Conservation (phyloP, 2,888 invertebrate species). For the Alloscopus bannaensis region DNA sequence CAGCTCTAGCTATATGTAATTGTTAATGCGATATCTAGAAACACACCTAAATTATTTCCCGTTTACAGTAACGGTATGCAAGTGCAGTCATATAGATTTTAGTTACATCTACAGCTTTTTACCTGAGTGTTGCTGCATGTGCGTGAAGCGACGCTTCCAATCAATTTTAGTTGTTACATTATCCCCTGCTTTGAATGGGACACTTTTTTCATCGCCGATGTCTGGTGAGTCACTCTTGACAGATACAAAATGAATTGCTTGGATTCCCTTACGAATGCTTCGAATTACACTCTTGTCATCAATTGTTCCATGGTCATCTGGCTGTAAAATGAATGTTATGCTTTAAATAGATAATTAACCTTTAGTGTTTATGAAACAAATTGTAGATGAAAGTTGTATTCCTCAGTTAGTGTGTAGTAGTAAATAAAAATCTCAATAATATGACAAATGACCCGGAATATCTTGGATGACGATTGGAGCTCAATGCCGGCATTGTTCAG, state of each 20-base stretch:
- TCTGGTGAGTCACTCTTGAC: conserved; percentile 68
- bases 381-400: neutral
- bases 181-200: conserved; percentile 80
- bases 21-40: neutral
- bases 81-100: neutral
- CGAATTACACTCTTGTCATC: conserved; percentile 82
- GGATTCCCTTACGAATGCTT: conserved; percentile 82
- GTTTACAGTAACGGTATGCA: neutral
- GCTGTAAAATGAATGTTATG: conserved; percentile 78
- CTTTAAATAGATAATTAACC: no score
- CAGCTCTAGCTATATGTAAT: neutral
- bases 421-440: conserved; percentile 16
- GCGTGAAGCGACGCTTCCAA: conserved; percentile 88
- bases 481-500: no score
- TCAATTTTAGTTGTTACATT: conserved; percentile 82
- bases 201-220: neutral
- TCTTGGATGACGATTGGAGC: no score
- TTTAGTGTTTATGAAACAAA: no score
- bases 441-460: no score
- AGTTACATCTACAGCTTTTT: no score
- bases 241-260: conserved; percentile 85
- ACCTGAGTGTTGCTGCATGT: conserved; percentile 96
- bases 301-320: conserved; percentile 85
- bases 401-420: neutral
- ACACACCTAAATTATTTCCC: neutral